Evolutionary conservation across 1,140 invertebrate genomes (phyloP), one percentile per base, ranked within the genome.

Genomic region (Trichoplusia ni): DNA sequence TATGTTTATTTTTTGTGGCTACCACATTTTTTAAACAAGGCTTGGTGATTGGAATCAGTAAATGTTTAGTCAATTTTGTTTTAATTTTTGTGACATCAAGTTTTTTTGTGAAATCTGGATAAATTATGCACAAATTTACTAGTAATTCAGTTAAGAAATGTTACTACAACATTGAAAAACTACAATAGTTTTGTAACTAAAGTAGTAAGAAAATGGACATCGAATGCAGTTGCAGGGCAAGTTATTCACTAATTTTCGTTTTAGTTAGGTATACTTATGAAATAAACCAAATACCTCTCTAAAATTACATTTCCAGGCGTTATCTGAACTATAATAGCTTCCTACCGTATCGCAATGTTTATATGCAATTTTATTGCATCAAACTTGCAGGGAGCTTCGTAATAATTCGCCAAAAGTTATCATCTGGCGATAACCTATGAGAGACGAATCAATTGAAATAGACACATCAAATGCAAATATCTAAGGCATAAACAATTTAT

Each of bases 401-500:
- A 47, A 67, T 61, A 75, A 66, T 66, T 68, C 61, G 66, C 53
- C 67, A 76, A 83, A 79, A 71, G 66, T 77, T 75, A 81, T 85
- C 81, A 84, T 80, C 77, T 86, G 81, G 73, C 69, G 73, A 82
- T 87, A 84, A 86, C 80, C 79, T 85, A 75, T 47, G 76, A 68
- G 59, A 67, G 23, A 46, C 38, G 18, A 60, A 59, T 64, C 37
- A 63, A 53, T 59, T 58, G 18, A 47, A 2, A 25, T n/a, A 42
- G 13, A 37, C 13, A 33, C 40, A 54, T 58, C 46, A 62, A 44
- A 9, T 21, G 13, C 14, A 16, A 47, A 60, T 27, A 60, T 47
- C 25, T 14, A 46, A 6, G 14, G 3, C 11, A 60, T 23, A 47
- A 21, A 46, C 25, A 46, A 46, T 37, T 35, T 11, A 8, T 44